Evolutionary conservation across 2,888 invertebrate genomes (phyloP), one percentile per base, ranked within the genome.

Genomic region (Agrotis segetum): DNA sequence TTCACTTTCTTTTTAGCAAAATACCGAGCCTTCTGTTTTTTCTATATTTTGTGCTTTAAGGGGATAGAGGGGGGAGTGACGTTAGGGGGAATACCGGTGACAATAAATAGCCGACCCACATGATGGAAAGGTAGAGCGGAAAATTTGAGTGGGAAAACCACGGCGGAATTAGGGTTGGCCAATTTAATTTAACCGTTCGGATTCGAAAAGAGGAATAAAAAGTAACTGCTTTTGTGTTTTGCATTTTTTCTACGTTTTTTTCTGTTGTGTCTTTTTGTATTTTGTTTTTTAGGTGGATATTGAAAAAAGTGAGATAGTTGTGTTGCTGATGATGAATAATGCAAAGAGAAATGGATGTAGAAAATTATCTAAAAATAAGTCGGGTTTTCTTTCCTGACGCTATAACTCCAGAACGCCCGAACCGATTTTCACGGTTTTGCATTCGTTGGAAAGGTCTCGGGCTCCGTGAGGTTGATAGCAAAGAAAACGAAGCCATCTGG

Each of bases 71-170:
- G 17, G 34, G 58, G 71, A 24, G 29, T 72, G 50, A 74, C 69
- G 77, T 6, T 19, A 60, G 52, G 55, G 66, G 79, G 49, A 47
- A n/a, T n/a, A 52, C 71, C 59, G 65, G 80, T 79, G 71, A 79
- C 65, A 71, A 70, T 83, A 83, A 87, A 85, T 87, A 87, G 79
- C 70, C 83, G 74, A 80, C 86, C 84, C 86, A 85, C 82, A 83
- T 81, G 81, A 80, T 72, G 79, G 84, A 77, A 86, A 86, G 81
- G 83, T 86, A 81, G 82, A 84, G 84, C 74, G 89, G 89, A 89
- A 90, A 91, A 88, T 86, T 90, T 88, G 79, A 77, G 71, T 74
- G 73, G 68, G 73, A 79, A 85, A 84, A 80, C 79, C 78, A 79
- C 74, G 58, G 73, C 67, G 50, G 44, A 50, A 71, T 66, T 76